phyloP scores from a whole-genome alignment of 2,113 vertebrate genomes.

The Oreochromis spilurus region DNA sequence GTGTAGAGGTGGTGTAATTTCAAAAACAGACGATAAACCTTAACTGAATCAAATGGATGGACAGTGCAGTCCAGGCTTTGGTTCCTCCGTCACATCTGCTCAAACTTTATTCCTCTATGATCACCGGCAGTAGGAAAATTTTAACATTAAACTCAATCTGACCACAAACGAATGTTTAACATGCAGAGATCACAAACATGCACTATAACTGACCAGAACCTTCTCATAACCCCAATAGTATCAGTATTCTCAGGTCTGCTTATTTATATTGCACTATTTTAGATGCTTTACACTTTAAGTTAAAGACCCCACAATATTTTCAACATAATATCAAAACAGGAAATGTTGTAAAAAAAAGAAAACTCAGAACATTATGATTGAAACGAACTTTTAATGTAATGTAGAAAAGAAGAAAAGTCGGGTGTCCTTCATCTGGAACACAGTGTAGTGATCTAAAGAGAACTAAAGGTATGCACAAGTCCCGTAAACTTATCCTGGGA shows the following conservation, averaged over 20 bases:
- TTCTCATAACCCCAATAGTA: background rate
- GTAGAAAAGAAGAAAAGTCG: background rate
- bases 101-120: background rate
- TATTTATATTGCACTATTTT: background rate
- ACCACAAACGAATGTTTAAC: fast-evolving
- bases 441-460: background rate
- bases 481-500: fast-evolving
- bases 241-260: background rate
- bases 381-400: background rate
- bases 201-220: background rate
- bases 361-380: background rate
- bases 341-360: background rate
- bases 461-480: background rate
- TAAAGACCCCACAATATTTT: background rate
- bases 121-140: background rate
- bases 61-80: background rate
- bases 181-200: background rate
- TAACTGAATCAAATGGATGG: too few species aligned
- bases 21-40: background rate
- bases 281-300: background rate
- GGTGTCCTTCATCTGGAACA: background rate
- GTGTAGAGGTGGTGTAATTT: background rate
- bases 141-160: fast-evolving
- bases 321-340: background rate
- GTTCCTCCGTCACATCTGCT: background rate